These are phyloP conservation scores for Danio kyathit DNA, from an alignment of 2,797 vertebrate species.

Conservation along the genomic window DNA sequence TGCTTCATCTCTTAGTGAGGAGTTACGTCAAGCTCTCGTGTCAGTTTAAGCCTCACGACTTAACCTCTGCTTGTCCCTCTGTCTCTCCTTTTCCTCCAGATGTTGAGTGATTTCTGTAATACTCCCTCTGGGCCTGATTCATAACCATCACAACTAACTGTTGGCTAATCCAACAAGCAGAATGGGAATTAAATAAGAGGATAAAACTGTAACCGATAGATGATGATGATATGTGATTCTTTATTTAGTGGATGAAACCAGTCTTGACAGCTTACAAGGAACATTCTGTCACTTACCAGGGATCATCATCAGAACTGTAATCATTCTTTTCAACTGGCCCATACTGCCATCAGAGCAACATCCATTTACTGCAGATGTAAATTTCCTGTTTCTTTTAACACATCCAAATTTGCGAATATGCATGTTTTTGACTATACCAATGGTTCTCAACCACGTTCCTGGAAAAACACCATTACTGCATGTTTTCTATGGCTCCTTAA, in stretches of 20 bases:
- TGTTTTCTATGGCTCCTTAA: too few species aligned
- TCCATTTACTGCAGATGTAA: too few species aligned
- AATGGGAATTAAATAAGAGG: slow-evolving; percentile 29
- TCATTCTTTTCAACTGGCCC: too few species aligned
- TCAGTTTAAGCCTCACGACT: slow-evolving; percentile 23
- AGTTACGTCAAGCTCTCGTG: slow-evolving; percentile 42
- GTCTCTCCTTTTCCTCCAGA: slow-evolving; percentile 40
- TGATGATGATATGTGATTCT: background rate
- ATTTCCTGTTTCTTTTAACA: too few species aligned
- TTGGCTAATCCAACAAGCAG: slow-evolving; percentile 19
- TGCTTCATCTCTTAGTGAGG: slow-evolving; percentile 15
- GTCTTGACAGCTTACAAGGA: background rate
- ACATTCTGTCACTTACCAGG: background rate
- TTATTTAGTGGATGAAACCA: background rate
- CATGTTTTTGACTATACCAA: too few species aligned
- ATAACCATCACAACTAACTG: slow-evolving; percentile 23
- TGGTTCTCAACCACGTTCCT: too few species aligned
- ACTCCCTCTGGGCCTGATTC: slow-evolving; percentile 19
- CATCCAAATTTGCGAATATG: too few species aligned
- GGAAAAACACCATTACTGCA: too few species aligned
- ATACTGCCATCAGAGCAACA: too few species aligned
- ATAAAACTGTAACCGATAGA: background rate
- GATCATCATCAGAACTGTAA: too few species aligned
- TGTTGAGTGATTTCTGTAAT: slow-evolving; percentile 48
- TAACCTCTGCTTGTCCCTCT: slow-evolving; percentile 17